These are phyloP conservation scores for Oscheius sp. DNA, from an alignment of 1,140 invertebrate species.

Conservation along the genomic window DNA sequence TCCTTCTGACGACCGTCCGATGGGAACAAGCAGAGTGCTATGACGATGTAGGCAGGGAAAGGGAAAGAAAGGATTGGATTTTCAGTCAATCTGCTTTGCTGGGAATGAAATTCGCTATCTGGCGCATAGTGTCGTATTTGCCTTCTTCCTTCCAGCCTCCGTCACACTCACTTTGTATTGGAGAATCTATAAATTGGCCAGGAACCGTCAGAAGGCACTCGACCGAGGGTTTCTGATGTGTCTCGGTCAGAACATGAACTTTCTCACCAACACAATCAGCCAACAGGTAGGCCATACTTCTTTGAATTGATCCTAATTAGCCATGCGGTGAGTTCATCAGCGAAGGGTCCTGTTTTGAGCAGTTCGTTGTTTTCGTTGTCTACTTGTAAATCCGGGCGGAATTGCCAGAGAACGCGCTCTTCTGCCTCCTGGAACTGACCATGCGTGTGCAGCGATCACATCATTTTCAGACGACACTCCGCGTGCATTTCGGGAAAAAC, in stretches of 20 bases:
- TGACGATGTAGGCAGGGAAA: slow-evolving; percentile 31
- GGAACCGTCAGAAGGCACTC: slow-evolving; percentile 57
- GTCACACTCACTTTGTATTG: slow-evolving; percentile 60
- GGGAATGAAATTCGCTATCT: slow-evolving; percentile 60
- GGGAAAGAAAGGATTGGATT: background rate
- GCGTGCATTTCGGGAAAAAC: slow-evolving; percentile 58
- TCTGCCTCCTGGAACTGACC: no score
- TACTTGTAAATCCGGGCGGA: no score
- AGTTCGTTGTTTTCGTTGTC: no score
- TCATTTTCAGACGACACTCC: slow-evolving; percentile 53
- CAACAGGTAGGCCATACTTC: slow-evolving; percentile 41
- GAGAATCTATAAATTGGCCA: slow-evolving; percentile 56
- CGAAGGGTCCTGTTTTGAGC: no score
- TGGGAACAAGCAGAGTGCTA: slow-evolving; percentile 50
- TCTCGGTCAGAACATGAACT: slow-evolving; percentile 61
- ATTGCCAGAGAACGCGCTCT: no score
- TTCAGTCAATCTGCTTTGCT: slow-evolving; percentile 57
- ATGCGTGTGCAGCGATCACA: no score
- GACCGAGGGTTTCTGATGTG: slow-evolving; percentile 61
- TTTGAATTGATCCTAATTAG: no score
- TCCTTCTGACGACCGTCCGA: slow-evolving; percentile 54
- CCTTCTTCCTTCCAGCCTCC: slow-evolving; percentile 57
- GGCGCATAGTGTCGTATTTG: slow-evolving; percentile 58
- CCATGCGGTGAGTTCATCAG: no score
- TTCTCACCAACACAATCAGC: slow-evolving; percentile 52